Evolutionary conservation across 2,888 invertebrate species (phyloP).

Genomic region (Machimus atricapillus): DNA sequence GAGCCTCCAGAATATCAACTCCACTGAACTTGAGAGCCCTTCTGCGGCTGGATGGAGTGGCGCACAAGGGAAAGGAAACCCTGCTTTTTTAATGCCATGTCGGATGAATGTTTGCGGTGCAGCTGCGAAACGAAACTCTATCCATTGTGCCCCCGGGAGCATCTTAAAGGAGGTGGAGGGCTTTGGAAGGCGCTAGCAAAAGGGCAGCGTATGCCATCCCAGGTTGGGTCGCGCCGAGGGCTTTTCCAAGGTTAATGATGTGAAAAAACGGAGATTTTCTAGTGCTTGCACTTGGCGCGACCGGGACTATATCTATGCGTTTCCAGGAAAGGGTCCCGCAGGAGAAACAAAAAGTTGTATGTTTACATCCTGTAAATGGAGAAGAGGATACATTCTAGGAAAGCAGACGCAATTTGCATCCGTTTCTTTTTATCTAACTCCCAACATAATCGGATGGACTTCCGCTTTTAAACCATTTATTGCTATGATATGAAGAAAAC

Average conservation of each 20-base stretch:
- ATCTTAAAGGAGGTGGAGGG: background rate
- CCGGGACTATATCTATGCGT: background rate
- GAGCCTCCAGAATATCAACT: background rate
- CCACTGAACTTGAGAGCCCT: slow-evolving; percentile 10
- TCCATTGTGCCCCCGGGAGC: background rate
- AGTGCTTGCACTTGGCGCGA: background rate
- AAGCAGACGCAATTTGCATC: background rate
- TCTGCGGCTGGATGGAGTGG: background rate
- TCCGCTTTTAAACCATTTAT: background rate
- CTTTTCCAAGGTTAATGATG: background rate
- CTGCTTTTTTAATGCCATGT: background rate
- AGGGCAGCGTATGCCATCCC: background rate
- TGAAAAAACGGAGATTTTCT: background rate
- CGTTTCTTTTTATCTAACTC: background rate
- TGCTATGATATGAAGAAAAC: background rate
- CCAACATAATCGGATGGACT: background rate
- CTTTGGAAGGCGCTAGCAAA: background rate
- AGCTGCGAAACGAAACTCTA: background rate
- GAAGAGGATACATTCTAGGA: background rate
- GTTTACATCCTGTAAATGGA: background rate
- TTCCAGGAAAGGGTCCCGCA: background rate
- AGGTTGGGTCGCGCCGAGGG: background rate
- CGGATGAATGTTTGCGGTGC: background rate
- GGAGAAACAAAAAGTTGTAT: background rate
- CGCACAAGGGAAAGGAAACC: background rate